Evolutionary conservation across 2,888 invertebrate species (phyloP).

Genomic region (Machimus rusticus): DNA sequence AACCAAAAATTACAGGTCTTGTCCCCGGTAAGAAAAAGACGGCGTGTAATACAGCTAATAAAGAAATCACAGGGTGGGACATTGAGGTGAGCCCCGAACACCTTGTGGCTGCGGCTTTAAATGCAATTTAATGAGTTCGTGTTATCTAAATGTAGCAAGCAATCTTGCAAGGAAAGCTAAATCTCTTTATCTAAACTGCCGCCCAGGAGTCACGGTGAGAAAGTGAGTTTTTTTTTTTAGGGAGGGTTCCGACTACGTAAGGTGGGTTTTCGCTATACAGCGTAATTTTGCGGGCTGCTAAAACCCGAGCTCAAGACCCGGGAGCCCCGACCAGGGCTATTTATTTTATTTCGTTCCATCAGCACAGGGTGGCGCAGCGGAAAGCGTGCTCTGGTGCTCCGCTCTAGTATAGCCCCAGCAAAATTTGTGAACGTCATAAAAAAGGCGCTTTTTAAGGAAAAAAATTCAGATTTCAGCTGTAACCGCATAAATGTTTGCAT

Average conservation of each 20-base stretch:
- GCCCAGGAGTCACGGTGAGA: background rate
- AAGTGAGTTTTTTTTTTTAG: background rate
- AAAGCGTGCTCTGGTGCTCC: background rate
- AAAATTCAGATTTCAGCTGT: constrained; percentile 24
- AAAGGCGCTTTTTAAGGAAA: constrained; percentile 6
- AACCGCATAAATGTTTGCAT: constrained; percentile 27
- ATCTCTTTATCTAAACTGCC: constrained; percentile 11
- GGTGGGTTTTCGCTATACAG: background rate
- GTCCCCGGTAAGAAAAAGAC: background rate
- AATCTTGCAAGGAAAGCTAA: background rate
- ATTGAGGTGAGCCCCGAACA: background rate
- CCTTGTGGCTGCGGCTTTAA: background rate
- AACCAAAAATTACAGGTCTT: background rate
- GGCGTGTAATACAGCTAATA: background rate
- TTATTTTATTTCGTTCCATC: constrained; percentile 18
- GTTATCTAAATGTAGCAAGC: constrained; percentile 18
- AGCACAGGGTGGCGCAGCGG: background rate
- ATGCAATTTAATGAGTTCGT: constrained; percentile 25
- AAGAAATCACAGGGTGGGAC: background rate
- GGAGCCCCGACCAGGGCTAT: background rate
- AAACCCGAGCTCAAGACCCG: background rate
- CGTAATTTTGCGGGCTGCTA: background rate
- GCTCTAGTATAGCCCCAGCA: background rate
- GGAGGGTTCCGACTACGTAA: background rate
- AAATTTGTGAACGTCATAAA: constrained; percentile 25